Base-by-base conservation (phyloP, 35 echinoderm and acorn worm genomes). In the Eucidaris tribuloides region DNA sequence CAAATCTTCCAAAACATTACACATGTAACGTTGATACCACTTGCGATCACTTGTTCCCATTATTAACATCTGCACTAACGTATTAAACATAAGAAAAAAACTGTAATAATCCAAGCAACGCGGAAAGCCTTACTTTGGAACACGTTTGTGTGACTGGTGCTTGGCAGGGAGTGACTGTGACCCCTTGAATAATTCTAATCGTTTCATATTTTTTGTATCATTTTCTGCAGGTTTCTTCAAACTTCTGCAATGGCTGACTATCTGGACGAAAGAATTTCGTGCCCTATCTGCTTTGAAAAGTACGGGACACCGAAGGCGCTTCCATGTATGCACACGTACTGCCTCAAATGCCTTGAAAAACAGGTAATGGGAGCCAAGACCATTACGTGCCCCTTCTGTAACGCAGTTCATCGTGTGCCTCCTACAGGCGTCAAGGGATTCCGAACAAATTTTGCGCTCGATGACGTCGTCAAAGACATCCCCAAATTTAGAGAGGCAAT, bases 301-400 rank as follows among this genome's bases (percentile, higher is more conserved):
- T 82, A 82, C 54, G 58, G 25, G 7, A 82, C 20, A n/a, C 80
- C 80, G 2, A 82, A 82, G 37, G 56, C 58, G 25, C 80, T 82
- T 15, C 80, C 80, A 20, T 82, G 80, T 62, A 23, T 60, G 7
- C 80, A 82, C 54, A 82, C 80, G 45, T 82, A 62, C 58, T 82
- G 80, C 58, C 4, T 14, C 0, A 60, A 58, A 9, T 82, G 80
- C 42, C 80, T 82, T 37, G 17, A 42, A 14, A 18, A 36, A 22
- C 20, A 35, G 29, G 52, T 45, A 18, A 42, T n/a, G 35, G 58
- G 36, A 24, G 54, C 38, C 52, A 49, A 20, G 49, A 61, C 20
- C 50, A 34, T 82, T 24, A 74, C 68, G 0, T 74, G 68, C 41
- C 68, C 68, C 9, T 35, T 74, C 68, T 74, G 68, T 40, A 74